These are phyloP conservation scores for Chaitophorus viminalis DNA, from an alignment of 2,888 invertebrate genomes.

Conservation along the genomic window DNA sequence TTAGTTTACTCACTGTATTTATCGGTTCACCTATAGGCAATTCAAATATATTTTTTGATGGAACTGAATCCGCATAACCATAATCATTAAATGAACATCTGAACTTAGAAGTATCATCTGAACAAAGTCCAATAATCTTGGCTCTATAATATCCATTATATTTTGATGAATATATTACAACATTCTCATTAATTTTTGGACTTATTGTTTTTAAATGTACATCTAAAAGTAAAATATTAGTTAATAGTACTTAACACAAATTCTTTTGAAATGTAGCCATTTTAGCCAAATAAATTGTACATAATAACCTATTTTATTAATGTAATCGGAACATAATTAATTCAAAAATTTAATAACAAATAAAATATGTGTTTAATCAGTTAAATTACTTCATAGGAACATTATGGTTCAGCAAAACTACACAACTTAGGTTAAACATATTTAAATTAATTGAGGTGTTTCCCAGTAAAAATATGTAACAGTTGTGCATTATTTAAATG, in stretches of 20 bases:
- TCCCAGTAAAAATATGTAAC: no score
- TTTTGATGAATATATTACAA: conserved; percentile 16
- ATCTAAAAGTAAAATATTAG: conserved; percentile 18
- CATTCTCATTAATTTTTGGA: background rate
- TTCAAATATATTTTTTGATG: background rate
- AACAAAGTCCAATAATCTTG: background rate
- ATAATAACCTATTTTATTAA: background rate
- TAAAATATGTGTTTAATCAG: no score
- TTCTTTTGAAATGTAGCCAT: background rate
- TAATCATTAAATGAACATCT: conserved; percentile 37
- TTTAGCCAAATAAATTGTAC: no score
- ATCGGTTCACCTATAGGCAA: background rate
- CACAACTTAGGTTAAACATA: no score
- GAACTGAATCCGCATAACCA: background rate
- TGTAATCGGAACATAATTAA: background rate
- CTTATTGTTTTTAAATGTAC: background rate
- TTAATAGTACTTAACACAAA: background rate
- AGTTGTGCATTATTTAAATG: no score
- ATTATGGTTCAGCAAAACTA: no score
- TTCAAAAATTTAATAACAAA: background rate
- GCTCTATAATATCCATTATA: conserved; percentile 28
- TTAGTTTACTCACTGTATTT: conserved; percentile 20
- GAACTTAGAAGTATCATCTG: background rate
- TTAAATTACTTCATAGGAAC: no score
- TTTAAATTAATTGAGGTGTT: no score